Conservation (phyloP, 2,797 vertebrate species). For the Anguilla megastoma region DNA sequence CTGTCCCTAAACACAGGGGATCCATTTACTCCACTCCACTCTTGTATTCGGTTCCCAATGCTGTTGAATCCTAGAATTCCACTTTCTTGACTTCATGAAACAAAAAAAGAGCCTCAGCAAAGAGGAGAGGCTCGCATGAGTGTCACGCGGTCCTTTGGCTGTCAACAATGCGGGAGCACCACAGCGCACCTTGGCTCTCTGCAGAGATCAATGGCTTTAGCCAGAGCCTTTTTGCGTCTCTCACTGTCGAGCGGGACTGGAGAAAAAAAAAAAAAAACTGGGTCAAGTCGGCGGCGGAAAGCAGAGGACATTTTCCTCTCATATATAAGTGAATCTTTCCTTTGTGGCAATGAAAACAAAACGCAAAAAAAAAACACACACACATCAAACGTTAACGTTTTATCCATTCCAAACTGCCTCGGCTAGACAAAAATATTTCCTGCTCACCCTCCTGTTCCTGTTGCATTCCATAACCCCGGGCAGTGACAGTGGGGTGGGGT, state of each 20-base stretch:
- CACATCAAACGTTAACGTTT: not conserved
- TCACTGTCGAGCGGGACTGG: not conserved
- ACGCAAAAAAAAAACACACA: not conserved
- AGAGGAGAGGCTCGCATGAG: not conserved
- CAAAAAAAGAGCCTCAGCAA: not conserved
- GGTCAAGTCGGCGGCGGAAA: constrained; percentile 23
- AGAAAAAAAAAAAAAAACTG: constrained; percentile 23
- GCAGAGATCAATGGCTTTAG: constrained; percentile 6
- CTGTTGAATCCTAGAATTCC: not conserved
- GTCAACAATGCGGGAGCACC: not conserved
- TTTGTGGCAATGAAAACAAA: not conserved
- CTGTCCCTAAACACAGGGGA: not conserved
- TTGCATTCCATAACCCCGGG: constrained; percentile 19
- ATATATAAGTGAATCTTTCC: not conserved
- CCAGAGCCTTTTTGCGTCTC: not conserved
- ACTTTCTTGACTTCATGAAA: not conserved
- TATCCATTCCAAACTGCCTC: constrained; percentile 16
- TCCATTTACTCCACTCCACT: not conserved
- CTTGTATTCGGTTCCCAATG: not conserved
- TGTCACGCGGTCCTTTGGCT: not conserved
- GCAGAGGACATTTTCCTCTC: constrained; percentile 4
- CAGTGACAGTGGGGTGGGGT: not conserved
- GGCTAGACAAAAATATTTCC: constrained; percentile 23
- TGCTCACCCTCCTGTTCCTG: not conserved
- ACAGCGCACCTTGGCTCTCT: not conserved